Base-by-base conservation (phyloP, 2,888 invertebrate genomes). In the Orthosia cruda region DNA sequence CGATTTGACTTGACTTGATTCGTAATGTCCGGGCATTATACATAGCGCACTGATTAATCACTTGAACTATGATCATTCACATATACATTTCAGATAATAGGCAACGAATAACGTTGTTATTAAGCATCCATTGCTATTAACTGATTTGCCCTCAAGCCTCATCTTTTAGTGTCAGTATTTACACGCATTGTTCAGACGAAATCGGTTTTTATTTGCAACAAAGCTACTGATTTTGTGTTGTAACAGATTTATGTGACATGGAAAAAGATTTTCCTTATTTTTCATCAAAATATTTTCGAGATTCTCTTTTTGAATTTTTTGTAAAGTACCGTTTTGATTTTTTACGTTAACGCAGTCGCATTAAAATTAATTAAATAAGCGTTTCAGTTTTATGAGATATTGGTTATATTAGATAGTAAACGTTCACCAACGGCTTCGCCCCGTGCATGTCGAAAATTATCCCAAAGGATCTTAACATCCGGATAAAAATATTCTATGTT, bases 211-310 rank as follows among this genome's bases (percentile, higher is more conserved):
- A 81, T 84, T 80, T 72, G 78, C 71, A 77, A 84, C 76, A 87
- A 83, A 80, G 80, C 61, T 68, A 63, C 54, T 76, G 73, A 79
- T 77, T 82, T 85, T 81, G 71, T 86, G 70, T 54, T 82, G 77
- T 87, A 86, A 87, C 74, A 83, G 80, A 86, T 86, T 87, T 82
- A 86, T 77, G 63, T 79, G 81, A 84, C 83, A 81, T 68, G 77
- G 65, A 83, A 88, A 79, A 85, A 77, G 40, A 73, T 76, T 78
- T 74, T 57, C 58, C 11, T 71, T 81, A 62, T 74, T 81, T 87
- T 70, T 70, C 65, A 79, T 76, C 74, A 80, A 77, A 85, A 76
- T 64, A 66, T 82, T 81, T 80, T 45, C 58, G 63, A 65, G 67
- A 11, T 23, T 47, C 58, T 75, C 66, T 74, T 74, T 80, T 80